Conservation (phyloP, 1,140 invertebrate species). For the Drosophila kurseongensis region DNA sequence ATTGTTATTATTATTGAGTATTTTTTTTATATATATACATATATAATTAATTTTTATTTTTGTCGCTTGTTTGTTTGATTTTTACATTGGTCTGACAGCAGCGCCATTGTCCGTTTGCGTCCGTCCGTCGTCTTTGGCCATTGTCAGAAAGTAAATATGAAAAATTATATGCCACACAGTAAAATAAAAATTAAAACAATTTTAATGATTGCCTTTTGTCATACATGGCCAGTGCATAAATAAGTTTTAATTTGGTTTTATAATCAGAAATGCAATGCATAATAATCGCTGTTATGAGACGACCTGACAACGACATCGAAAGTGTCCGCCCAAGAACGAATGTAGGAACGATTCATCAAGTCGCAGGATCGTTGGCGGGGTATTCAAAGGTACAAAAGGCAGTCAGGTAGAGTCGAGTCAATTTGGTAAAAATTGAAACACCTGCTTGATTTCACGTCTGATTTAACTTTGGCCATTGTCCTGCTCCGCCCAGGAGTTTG, state of each 20-base stretch:
- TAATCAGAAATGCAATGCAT: constrained; percentile 78
- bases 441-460: constrained; percentile 82
- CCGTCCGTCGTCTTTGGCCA: constrained; percentile 23
- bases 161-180: constrained; percentile 59
- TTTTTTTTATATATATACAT: constrained; percentile 37
- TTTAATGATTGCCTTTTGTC: constrained; percentile 57
- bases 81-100: constrained; percentile 54
- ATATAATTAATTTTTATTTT: constrained; percentile 55
- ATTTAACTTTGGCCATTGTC: constrained; percentile 80
- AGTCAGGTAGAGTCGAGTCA: constrained; percentile 67
- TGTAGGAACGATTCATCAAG: constrained; percentile 55
- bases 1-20: constrained; percentile 64
- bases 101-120: constrained; percentile 16
- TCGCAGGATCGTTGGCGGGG: background rate
- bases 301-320: constrained; percentile 54
- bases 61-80: constrained; percentile 56
- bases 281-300: constrained; percentile 79
- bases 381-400: constrained; percentile 1
- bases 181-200: constrained; percentile 56
- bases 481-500: constrained; percentile 25
- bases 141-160: constrained; percentile 68
- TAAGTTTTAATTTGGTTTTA: constrained; percentile 78
- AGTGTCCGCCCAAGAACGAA: constrained; percentile 17
- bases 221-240: constrained; percentile 60
- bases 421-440: constrained; percentile 83